Base-by-base conservation (phyloP, 2,888 invertebrate species). In the Keiferia lycopersicella region DNA sequence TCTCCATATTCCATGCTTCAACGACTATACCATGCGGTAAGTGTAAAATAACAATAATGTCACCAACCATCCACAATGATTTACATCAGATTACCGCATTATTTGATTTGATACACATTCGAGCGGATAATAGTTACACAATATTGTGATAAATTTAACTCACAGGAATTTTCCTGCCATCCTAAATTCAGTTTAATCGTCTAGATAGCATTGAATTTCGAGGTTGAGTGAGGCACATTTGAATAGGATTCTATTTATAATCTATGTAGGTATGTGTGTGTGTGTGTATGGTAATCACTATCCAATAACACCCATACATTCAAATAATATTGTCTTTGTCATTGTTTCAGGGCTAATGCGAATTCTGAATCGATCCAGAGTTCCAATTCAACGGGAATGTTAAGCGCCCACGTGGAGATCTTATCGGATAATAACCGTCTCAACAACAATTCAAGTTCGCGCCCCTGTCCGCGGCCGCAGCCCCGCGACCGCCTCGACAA, bases 1-100 rank as follows among this genome's bases (percentile, higher is more conserved):
- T 82, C 86, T 95, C 68, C 95, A 95, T 75, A 95, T 95, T 82
- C 95, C 95, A 12, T 90, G 92, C 63, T 91, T 92, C 77, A 93
- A 90, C 75, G 93, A 93, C 78, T 93, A 88, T 67, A 92, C 91
- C 71, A 80, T 93, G 73, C 93, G 95, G 95, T 95, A 89, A 84
- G 82, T 77, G 65, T 68, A 62, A 66, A 62, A n/a, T 12, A 53
- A 38, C 48, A 20, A 41, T 58, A 26, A 57, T 45, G n/a, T 6
- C 16, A 45, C 45, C 45, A 45, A n/a, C 2, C n/a, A 45, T 16
- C 45, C 41, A 41, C 56, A 56, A 14, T 56, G 1, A 30, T 12
- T 56, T 56, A 26, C 26, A 34, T 14, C 4, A 16, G 14, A 45
- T 45, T 6, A n/a, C 45, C 45, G 16, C n/a, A 45, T 45, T 11